Conservation (phyloP, 2,113 vertebrate species). For the Helogale parvula region DNA sequence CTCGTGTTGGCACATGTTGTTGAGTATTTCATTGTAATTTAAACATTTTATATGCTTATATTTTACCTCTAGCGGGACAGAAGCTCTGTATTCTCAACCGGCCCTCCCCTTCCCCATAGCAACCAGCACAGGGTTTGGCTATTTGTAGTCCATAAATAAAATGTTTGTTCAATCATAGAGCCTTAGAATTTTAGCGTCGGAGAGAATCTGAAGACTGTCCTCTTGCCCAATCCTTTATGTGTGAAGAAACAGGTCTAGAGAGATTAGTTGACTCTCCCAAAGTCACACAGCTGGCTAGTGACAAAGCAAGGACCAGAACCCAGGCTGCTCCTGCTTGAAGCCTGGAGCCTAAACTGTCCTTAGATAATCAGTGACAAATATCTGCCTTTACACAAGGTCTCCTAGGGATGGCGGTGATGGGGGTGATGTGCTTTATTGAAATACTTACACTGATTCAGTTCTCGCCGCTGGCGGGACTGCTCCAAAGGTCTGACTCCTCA, state of each 20-base stretch:
- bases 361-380: constrained; percentile 27
- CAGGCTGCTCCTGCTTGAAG: neutral
- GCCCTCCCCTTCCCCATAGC: constrained; percentile 19
- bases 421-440: neutral
- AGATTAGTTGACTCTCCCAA: neutral
- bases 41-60: neutral
- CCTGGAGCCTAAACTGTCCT: neutral
- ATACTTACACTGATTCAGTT: neutral
- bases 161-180: constrained; percentile 59
- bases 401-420: neutral
- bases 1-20: neutral
- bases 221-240: neutral
- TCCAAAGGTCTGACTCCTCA: neutral
- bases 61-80: constrained; percentile 22
- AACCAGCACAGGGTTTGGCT: neutral
- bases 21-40: neutral
- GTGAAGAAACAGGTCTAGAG: neutral
- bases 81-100: neutral
- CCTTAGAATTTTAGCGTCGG: constrained; percentile 35
- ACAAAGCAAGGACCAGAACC: neutral
- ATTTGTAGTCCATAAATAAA: constrained; percentile 16
- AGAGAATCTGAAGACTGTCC: neutral
- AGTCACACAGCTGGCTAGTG: neutral
- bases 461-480: neutral
- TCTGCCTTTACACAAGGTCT: neutral